A percentile compares a stretch with the other conserved stretches of the same genome.
phyloP scores from a whole-genome alignment of 1,140 invertebrate genomes.

The Apis cerana region DNA sequence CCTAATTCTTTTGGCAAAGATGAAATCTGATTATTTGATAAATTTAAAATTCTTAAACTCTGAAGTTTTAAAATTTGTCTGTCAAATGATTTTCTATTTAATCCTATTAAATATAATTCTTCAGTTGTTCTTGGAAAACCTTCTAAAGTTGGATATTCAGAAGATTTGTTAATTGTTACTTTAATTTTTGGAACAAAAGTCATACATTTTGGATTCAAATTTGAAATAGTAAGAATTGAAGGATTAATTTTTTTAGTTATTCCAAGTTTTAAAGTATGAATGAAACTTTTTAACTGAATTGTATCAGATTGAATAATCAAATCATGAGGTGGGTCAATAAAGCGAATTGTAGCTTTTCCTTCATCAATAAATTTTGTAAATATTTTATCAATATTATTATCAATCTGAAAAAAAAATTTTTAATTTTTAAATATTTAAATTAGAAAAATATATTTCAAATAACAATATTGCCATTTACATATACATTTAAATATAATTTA shows the following conservation, averaged over 20 bases:
- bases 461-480: not conserved
- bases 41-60: conserved; percentile 86
- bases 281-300: conserved; percentile 86
- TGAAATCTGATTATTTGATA: conserved; percentile 89
- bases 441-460: not conserved
- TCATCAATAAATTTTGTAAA: conserved; percentile 87
- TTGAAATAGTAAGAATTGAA: conserved; percentile 73
- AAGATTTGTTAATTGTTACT: conserved; percentile 83
- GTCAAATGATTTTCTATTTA: conserved; percentile 85
- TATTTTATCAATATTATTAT: conserved; percentile 84
- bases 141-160: conserved; percentile 85
- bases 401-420: conserved; percentile 76
- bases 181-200: conserved; percentile 81
- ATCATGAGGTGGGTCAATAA: conserved; percentile 86
- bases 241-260: conserved; percentile 83
- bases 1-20: conserved; percentile 89
- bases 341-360: conserved; percentile 88
- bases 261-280: conserved; percentile 84
- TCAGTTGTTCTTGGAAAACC: conserved; percentile 86
- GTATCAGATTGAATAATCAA: conserved; percentile 85
- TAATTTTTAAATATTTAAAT: not conserved
- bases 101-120: conserved; percentile 82
- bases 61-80: conserved; percentile 85
- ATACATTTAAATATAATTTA: not conserved
- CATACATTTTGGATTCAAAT: conserved; percentile 80